These are phyloP conservation scores for Andricus quercusramuli DNA, from an alignment of 2,888 invertebrate genomes.

Conservation along the genomic window DNA sequence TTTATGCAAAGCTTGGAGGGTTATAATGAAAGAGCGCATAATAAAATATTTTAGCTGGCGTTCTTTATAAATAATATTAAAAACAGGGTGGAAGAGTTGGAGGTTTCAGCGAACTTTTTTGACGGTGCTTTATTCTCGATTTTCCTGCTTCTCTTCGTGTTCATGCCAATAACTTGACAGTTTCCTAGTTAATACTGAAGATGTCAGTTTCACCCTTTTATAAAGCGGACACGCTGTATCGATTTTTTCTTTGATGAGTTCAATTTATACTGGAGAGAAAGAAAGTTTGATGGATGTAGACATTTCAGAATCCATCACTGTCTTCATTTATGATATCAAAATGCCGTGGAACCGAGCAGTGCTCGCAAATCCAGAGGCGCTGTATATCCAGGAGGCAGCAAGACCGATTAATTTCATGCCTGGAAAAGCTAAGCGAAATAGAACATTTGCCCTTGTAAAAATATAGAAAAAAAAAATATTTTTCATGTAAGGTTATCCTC, in stretches of 20 bases:
- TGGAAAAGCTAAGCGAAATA: not conserved
- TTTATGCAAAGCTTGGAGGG: slow-evolving; percentile 2
- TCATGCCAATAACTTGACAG: slow-evolving; percentile 27
- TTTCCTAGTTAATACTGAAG: slow-evolving; percentile 18
- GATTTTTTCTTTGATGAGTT: slow-evolving; percentile 21
- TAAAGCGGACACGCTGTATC: not conserved
- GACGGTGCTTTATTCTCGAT: not conserved
- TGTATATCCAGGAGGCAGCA: not conserved
- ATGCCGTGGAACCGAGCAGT: not conserved
- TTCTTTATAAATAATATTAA: not conserved
- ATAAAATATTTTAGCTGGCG: not conserved
- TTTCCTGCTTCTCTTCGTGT: not conserved
- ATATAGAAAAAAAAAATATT: not conserved
- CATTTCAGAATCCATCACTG: slow-evolving; percentile 24
- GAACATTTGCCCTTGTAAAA: not conserved
- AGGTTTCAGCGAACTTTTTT: not conserved
- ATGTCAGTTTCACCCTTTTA: slow-evolving; percentile 22
- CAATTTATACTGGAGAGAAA: slow-evolving; percentile 9
- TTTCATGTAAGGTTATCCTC: not conserved
- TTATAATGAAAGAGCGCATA: not conserved
- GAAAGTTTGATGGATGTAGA: slow-evolving; percentile 25
- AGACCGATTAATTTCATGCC: slow-evolving; percentile 13
- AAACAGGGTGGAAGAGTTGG: not conserved
- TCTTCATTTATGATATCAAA: slow-evolving; percentile 11
- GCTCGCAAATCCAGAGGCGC: not conserved